These are phyloP conservation scores for Sinocyclocheilus grahami DNA, from an alignment of 2,113 vertebrate genomes.

Conservation along the genomic window DNA sequence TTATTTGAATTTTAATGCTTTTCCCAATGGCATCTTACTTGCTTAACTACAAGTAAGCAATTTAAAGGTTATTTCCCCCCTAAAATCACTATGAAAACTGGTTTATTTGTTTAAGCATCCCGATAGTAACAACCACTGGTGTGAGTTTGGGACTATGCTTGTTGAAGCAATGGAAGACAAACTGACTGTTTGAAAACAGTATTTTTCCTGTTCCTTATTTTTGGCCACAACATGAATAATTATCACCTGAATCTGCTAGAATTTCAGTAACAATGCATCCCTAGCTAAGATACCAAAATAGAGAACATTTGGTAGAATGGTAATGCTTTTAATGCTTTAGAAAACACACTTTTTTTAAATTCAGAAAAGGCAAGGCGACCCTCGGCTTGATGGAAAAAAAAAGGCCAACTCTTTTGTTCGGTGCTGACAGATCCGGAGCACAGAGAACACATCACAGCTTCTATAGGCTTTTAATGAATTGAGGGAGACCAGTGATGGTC, in stretches of 20 bases:
- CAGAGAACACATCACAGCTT: constrained; percentile 6
- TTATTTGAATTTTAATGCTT: neutral
- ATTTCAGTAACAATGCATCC: neutral
- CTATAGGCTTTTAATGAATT: constrained; percentile 47
- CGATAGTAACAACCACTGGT: neutral
- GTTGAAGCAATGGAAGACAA: neutral
- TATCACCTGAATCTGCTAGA: neutral
- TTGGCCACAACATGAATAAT: neutral
- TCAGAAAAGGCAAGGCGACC: neutral
- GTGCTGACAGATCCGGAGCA: neutral
- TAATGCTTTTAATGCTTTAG: neutral
- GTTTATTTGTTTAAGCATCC: neutral
- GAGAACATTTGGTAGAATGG: neutral
- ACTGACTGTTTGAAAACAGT: too few species aligned
- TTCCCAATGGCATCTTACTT: too few species aligned
- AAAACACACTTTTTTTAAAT: neutral
- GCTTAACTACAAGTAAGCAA: too few species aligned
- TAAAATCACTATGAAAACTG: neutral
- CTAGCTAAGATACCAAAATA: neutral
- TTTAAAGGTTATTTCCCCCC: neutral
- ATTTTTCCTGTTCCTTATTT: neutral
- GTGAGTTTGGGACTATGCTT: neutral
- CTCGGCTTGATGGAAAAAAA: neutral
- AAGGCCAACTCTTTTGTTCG: neutral
- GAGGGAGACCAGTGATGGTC: constrained; percentile 29